Evolutionary conservation across 2,888 invertebrate genomes (phyloP).

Genomic region (Thelaira solivaga): DNA sequence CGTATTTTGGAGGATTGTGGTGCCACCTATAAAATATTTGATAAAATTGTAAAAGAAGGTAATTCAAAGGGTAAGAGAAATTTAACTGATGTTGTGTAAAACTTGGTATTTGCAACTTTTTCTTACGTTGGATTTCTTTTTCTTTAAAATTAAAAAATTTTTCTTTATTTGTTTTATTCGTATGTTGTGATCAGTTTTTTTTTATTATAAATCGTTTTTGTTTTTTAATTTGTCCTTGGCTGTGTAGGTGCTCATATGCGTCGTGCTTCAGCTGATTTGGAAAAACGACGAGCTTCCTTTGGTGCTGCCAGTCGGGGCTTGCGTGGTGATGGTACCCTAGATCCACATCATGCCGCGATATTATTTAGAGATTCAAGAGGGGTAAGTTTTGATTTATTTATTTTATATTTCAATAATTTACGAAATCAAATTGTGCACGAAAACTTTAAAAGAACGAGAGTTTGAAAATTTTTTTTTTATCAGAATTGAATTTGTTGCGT

Average conservation of each 20-base stretch:
- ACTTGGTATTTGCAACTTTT: constrained; percentile 63
- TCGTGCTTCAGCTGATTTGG: constrained; percentile 87
- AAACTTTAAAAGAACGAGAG: no score
- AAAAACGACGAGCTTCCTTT: constrained; percentile 86
- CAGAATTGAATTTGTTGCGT: no score
- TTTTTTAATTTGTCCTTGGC: constrained; percentile 54
- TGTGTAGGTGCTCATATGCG: constrained; percentile 88
- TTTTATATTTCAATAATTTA: no score
- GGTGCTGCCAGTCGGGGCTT: constrained; percentile 80
- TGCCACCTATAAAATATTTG: constrained; percentile 88
- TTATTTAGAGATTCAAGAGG: constrained; percentile 94
- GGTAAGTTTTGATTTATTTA: constrained; percentile 80
- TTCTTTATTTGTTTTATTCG: background rate
- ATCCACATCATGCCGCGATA: constrained; percentile 93
- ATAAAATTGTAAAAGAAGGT: constrained; percentile 87
- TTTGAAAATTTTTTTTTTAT: no score
- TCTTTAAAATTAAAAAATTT: background rate
- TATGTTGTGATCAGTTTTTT: constrained; percentile 57
- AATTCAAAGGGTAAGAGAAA: constrained; percentile 65
- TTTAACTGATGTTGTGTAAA: constrained; percentile 16
- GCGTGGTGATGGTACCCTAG: constrained; percentile 84
- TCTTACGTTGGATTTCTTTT: background rate
- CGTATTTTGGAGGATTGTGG: constrained; percentile 85
- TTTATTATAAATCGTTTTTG: background rate
- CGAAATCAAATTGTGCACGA: no score